phyloP scores from a whole-genome alignment of 1,140 invertebrate genomes.

The Anoplophora glabripennis region DNA sequence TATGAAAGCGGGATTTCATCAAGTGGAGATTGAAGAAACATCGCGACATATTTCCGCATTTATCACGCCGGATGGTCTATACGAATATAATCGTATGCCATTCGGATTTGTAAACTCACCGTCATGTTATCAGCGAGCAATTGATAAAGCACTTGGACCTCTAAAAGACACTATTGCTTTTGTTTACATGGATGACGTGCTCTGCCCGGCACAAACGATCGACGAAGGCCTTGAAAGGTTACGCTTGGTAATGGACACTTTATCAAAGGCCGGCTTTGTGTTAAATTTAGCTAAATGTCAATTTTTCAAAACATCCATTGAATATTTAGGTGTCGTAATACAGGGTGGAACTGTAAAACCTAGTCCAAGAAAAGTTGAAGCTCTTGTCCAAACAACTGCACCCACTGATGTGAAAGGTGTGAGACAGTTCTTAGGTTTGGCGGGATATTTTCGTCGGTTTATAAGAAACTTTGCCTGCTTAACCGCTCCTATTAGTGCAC shows the following conservation, averaged over 20 bases:
- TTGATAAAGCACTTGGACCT: constrained; percentile 30
- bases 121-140: constrained; percentile 30
- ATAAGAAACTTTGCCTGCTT: constrained; percentile 15
- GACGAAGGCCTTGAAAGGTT: constrained; percentile 30
- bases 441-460: constrained; percentile 22
- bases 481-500: constrained; percentile 3
- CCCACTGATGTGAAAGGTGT: constrained; percentile 33
- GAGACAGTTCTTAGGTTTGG: constrained; percentile 22
- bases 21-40: constrained; percentile 19
- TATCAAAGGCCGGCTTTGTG: constrained; percentile 16
- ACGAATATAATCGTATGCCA: constrained; percentile 35
- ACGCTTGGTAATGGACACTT: constrained; percentile 22
- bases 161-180: constrained; percentile 28
- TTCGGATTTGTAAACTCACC: constrained; percentile 36
- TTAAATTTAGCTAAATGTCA: constrained; percentile 36
- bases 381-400: constrained; percentile 31
- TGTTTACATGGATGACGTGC: constrained; percentile 36
- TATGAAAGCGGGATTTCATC: constrained; percentile 31
- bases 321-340: constrained; percentile 39
- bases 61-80: constrained; percentile 37
- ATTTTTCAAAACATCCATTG: constrained; percentile 35
- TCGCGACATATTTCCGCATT: constrained; percentile 41
- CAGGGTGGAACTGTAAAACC: constrained; percentile 22
- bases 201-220: constrained; percentile 46
- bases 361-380: constrained; percentile 35